Evolutionary conservation across 1,140 invertebrate genomes (phyloP).

Genomic region (Drosophila asahinai): DNA sequence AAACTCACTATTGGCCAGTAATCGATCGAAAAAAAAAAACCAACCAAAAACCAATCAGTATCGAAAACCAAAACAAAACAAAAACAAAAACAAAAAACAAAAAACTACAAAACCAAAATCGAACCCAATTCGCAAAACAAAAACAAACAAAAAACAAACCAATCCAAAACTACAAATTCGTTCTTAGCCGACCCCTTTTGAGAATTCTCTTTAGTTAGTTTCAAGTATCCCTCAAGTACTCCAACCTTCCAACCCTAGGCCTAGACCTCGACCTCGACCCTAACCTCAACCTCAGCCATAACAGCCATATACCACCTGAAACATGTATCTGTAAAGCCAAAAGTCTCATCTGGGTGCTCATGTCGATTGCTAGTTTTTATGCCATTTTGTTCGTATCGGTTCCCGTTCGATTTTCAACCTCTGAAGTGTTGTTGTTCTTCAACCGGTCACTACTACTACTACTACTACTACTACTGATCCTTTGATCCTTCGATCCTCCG

Average conservation of each 20-base stretch:
- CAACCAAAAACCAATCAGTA: slow-evolving; percentile 23
- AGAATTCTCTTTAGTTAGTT: slow-evolving; percentile 73
- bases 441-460: slow-evolving; percentile 33
- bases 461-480: neutral
- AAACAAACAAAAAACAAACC: slow-evolving; percentile 13
- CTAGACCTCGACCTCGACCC: slow-evolving; percentile 12
- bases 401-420: slow-evolving; percentile 75
- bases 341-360: slow-evolving; percentile 41
- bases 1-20: slow-evolving; percentile 67
- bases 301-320: slow-evolving; percentile 39
- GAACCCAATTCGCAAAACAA: slow-evolving; percentile 48
- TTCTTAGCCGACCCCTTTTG: slow-evolving; percentile 62
- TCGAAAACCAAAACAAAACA: slow-evolving; percentile 23
- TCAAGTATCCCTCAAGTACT: slow-evolving; percentile 39
- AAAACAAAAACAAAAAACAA: slow-evolving; percentile 14
- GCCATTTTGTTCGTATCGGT: slow-evolving; percentile 60
- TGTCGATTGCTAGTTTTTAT: slow-evolving; percentile 46
- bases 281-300: slow-evolving; percentile 31
- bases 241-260: slow-evolving; percentile 11
- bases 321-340: slow-evolving; percentile 44
- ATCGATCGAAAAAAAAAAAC: slow-evolving; percentile 28
- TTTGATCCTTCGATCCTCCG: slow-evolving; percentile 3
- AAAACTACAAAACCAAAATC: slow-evolving; percentile 37
- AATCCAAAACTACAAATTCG: slow-evolving; percentile 19
- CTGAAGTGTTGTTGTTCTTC: slow-evolving; percentile 74